Evolutionary conservation across 2,797 vertebrate species (phyloP), one percentile per base, ranked within the genome.

Genomic region (Dendrocincla fuliginosa): DNA sequence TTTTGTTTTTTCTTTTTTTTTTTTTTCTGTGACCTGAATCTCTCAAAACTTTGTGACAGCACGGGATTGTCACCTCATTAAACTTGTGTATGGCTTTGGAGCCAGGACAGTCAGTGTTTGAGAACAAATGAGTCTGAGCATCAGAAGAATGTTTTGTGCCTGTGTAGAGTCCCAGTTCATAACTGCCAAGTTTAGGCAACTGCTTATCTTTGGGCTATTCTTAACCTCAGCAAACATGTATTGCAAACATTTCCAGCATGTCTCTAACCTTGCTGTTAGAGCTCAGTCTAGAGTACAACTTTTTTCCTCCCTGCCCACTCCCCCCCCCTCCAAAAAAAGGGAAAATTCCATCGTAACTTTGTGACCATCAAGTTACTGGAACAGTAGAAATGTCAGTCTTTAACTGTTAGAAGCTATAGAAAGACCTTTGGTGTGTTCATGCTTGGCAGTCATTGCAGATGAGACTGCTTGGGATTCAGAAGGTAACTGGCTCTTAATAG

Each of bases 131-230:
- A 93, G 92, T 83, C 90, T 93, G 90, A 95, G 90, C 86, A 90
- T 93, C 92, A 92, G 90, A 92, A 92, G 95, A 96, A 95, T 94
- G 94, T 95, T 96, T 88, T 93, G 90, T 90, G 93, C 84, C 84
- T 87, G 44, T 77, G 28, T 87, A 35, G 81, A 96, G 75, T 90
- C 90, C 82, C 64, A 80, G 81, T 83, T 92, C 69, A 32, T 90
- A 96, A 90, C 81, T 96, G 93, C 93, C 95, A 96, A 93, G 90
- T 96, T 96, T 77, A 96, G 93, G 93, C 87, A 92, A 96, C 86
- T 90, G 94, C 93, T 97, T 96, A 97, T 97, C 93, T 96, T 95
- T 63, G 69, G 79, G 87, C 91, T 95, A 85, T 97, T 96, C 93
- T 95, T 96, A 96, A 92, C 89, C 80, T 82, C 87, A 30, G 73